phyloP scores from a whole-genome alignment of 1,140 invertebrate species.

The Papilio aristodemus region DNA sequence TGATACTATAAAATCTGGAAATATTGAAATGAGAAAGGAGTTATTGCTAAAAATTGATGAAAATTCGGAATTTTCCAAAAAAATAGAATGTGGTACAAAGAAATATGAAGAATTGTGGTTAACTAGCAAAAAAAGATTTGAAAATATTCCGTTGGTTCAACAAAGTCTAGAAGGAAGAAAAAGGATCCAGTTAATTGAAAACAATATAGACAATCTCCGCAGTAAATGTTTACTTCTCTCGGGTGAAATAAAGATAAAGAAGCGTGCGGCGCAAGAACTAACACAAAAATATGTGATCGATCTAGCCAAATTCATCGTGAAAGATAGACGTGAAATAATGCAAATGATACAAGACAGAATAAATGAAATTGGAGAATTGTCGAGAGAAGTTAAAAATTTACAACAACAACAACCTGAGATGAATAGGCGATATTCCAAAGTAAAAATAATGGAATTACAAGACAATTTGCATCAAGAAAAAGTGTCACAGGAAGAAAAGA shows the following conservation, averaged over 20 bases:
- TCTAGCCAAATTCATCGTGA: slow-evolving; percentile 53
- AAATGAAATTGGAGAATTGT: slow-evolving; percentile 43
- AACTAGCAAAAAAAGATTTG: slow-evolving; percentile 55
- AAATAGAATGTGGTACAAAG: slow-evolving; percentile 49
- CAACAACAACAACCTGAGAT: slow-evolving; percentile 35
- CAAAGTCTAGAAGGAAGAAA: slow-evolving; percentile 46
- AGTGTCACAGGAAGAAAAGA: background rate
- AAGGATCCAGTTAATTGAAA: slow-evolving; percentile 40
- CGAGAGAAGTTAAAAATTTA: slow-evolving; percentile 41
- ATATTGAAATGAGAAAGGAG: slow-evolving; percentile 63
- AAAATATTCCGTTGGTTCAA: slow-evolving; percentile 60
- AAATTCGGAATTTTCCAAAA: slow-evolving; percentile 46
- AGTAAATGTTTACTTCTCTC: slow-evolving; percentile 42
- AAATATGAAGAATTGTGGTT: slow-evolving; percentile 65
- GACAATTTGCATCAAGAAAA: background rate
- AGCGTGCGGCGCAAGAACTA: slow-evolving; percentile 36
- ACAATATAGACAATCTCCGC: slow-evolving; percentile 43
- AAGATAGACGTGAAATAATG: slow-evolving; percentile 45
- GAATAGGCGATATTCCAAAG: slow-evolving; percentile 23
- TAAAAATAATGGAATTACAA: slow-evolving; percentile 30
- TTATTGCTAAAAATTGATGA: slow-evolving; percentile 52
- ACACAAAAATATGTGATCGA: slow-evolving; percentile 52
- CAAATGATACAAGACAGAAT: slow-evolving; percentile 45
- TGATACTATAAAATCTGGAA: slow-evolving; percentile 58
- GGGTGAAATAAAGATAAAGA: slow-evolving; percentile 47